Evolutionary conservation across 2,888 invertebrate species (phyloP).

Genomic region (Fragum whitleyi): DNA sequence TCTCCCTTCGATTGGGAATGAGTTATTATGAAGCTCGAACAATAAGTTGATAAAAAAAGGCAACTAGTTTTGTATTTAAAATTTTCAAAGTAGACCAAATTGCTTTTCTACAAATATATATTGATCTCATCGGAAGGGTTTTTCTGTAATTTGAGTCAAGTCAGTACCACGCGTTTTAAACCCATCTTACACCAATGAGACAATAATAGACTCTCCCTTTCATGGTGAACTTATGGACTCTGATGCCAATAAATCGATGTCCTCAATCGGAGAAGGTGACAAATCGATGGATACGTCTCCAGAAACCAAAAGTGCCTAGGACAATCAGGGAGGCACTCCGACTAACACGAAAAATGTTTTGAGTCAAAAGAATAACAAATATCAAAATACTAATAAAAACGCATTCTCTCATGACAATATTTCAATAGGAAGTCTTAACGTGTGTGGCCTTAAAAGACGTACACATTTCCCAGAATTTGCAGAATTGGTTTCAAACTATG

Average conservation of each 20-base stretch:
- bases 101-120: too few relatives aligned
- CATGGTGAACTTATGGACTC: background rate
- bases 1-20: too few relatives aligned
- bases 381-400: background rate
- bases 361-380: background rate
- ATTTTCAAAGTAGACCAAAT: too few relatives aligned
- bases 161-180: background rate
- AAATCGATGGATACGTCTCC: background rate
- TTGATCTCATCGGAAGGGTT: too few relatives aligned
- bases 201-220: background rate
- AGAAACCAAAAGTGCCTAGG: background rate
- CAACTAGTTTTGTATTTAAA: too few relatives aligned
- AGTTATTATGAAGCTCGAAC: too few relatives aligned
- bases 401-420: background rate
- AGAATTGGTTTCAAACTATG: background rate
- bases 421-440: slow-evolving; percentile 6
- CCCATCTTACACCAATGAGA: background rate
- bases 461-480: slow-evolving; percentile 10
- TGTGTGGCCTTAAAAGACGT: slow-evolving; percentile 18
- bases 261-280: background rate
- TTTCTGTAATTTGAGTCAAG: too few relatives aligned
- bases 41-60: too few relatives aligned
- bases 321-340: background rate
- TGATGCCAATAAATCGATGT: background rate
- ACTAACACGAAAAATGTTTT: background rate